phyloP scores from a whole-genome alignment of 2,113 vertebrate species.

The Oryzias melastigma region DNA sequence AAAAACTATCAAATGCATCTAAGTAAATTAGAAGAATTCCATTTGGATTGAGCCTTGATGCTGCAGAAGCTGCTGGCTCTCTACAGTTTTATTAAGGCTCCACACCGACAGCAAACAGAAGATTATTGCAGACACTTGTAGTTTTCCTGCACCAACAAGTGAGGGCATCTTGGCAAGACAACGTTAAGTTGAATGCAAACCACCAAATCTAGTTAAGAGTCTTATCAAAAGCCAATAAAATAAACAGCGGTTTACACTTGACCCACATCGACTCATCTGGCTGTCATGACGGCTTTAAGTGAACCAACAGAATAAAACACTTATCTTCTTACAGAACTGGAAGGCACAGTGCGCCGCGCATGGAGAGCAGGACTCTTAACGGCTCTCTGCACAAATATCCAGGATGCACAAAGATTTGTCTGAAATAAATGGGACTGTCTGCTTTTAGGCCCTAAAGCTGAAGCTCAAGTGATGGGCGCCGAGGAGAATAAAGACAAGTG shows the following conservation, averaged over 20 bases:
- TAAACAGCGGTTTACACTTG: background rate
- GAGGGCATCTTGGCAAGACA: background rate
- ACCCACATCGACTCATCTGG: background rate
- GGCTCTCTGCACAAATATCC: conserved; percentile 7
- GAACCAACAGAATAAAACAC: conserved; percentile 14
- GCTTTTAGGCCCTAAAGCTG: conserved; percentile 35
- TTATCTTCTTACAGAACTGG: conserved; percentile 11
- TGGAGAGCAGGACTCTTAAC: background rate
- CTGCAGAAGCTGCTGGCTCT: background rate
- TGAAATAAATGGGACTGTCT: conserved; percentile 52
- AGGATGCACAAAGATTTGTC: conserved; percentile 48
- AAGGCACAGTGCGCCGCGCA: background rate
- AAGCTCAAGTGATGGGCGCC: conserved; percentile 34
- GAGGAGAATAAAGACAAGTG: conserved; percentile 33
- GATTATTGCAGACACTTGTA: background rate
- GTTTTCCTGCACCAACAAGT: background rate
- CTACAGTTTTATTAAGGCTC: conserved; percentile 1
- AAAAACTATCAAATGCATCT: background rate
- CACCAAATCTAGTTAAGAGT: conserved; percentile 2
- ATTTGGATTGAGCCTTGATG: conserved; percentile 1
- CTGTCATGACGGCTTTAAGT: conserved; percentile 12
- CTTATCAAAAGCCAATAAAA: conserved; percentile 23
- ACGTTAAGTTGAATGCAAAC: background rate
- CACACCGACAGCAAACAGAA: background rate
- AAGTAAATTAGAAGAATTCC: conserved; percentile 7